Evolutionary conservation across 2,888 invertebrate species (phyloP).

Genomic region (Halictus ligatus): DNA sequence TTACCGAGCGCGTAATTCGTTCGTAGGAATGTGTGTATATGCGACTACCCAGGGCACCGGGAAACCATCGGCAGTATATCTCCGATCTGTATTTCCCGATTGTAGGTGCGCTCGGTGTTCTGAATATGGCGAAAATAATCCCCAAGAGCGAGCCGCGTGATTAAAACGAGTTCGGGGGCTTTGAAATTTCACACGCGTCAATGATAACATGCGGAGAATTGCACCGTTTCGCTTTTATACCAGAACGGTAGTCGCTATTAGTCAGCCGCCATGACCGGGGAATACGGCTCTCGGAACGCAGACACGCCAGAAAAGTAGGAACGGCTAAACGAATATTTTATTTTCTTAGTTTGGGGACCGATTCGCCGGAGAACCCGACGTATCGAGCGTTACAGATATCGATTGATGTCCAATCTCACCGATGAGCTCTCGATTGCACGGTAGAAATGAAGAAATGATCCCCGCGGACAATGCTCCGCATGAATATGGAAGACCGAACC

Average conservation of each 20-base stretch:
- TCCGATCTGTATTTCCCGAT: slow-evolving; percentile 53
- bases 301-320: not conserved
- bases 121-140: slow-evolving; percentile 63
- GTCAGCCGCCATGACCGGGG: slow-evolving; percentile 43
- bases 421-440: slow-evolving; percentile 15
- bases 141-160: slow-evolving; percentile 59
- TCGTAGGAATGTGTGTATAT: slow-evolving; percentile 15
- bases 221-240: slow-evolving; percentile 42
- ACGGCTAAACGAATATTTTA: slow-evolving; percentile 26
- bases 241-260: slow-evolving; percentile 41
- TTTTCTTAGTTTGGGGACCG: slow-evolving; percentile 34
- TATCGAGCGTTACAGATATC: not conserved
- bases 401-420: slow-evolving; percentile 31
- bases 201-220: slow-evolving; percentile 56
- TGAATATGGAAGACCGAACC: not conserved
- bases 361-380: slow-evolving; percentile 4
- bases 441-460: slow-evolving; percentile 28
- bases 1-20: slow-evolving; percentile 36
- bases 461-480: not conserved
- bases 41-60: slow-evolving; percentile 17
- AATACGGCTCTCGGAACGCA: slow-evolving; percentile 31
- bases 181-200: slow-evolving; percentile 58
- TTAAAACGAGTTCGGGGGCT: slow-evolving; percentile 48
- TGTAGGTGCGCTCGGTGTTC: slow-evolving; percentile 33
- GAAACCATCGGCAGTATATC: slow-evolving; percentile 33